Conservation (phyloP, 2,113 vertebrate genomes). For the Dromiciops gliroides region DNA sequence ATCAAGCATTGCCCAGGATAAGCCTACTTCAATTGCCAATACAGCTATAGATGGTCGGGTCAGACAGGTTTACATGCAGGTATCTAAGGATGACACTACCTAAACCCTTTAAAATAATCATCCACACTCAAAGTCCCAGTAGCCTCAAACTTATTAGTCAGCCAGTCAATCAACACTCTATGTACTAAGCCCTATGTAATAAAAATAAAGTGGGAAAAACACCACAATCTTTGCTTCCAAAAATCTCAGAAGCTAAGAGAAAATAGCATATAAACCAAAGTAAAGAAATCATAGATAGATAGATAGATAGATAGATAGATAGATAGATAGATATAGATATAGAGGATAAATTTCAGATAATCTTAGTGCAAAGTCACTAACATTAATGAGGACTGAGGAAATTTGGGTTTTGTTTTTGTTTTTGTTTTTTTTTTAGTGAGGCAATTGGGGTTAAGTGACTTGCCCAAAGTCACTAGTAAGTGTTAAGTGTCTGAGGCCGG, state of each 20-base stretch:
- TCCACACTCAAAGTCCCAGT: neutral
- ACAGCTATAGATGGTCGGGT: neutral
- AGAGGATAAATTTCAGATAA: neutral
- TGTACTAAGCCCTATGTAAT: neutral
- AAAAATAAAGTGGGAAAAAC: neutral
- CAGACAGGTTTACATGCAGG: neutral
- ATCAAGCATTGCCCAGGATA: neutral
- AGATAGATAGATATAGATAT: too few relatives aligned
- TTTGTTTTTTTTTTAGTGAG: too few relatives aligned
- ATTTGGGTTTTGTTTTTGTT: too few relatives aligned
- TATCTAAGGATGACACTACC: neutral
- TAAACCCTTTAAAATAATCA: neutral
- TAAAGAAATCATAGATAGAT: neutral
- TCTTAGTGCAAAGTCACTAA: neutral
- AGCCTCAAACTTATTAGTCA: neutral
- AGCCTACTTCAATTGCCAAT: neutral
- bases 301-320: too few relatives aligned
- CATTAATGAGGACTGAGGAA: neutral
- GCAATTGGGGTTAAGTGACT: too few relatives aligned
- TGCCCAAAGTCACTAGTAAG: too few relatives aligned
- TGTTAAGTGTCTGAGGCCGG: too few relatives aligned
- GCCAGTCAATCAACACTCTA: neutral
- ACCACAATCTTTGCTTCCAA: neutral
- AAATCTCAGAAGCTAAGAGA: neutral
- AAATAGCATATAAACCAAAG: neutral